A percentile compares a stretch with the other conserved stretches of the same genome.
phyloP scores from a whole-genome alignment of 2,888 invertebrate genomes.

The Labia minor region DNA sequence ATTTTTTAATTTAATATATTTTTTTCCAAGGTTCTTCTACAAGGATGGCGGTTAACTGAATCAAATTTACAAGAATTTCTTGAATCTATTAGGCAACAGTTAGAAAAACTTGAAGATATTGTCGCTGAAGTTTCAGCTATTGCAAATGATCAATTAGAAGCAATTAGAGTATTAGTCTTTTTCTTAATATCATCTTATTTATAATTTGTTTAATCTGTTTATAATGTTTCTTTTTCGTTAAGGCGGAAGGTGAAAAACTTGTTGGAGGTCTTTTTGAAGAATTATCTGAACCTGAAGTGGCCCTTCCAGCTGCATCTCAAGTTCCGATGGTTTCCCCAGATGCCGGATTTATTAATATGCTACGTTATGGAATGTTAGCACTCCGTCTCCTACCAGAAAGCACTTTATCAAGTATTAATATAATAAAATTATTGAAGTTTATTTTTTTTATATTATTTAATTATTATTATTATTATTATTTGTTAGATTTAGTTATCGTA shows the following conservation, averaged over 20 bases:
- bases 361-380: slow-evolving; percentile 63
- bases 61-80: slow-evolving; percentile 49
- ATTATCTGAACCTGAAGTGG: slow-evolving; percentile 36
- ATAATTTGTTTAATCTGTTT: too few relatives aligned
- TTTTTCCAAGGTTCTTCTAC: slow-evolving; percentile 46
- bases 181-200: slow-evolving; percentile 22
- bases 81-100: slow-evolving; percentile 44
- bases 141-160: slow-evolving; percentile 46
- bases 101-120: slow-evolving; percentile 48
- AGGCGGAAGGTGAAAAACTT: slow-evolving; percentile 43
- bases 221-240: not conserved
- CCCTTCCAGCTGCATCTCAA: slow-evolving; percentile 34
- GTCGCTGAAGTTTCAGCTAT: slow-evolving; percentile 45
- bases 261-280: slow-evolving; percentile 46
- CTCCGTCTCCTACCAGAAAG: slow-evolving; percentile 62
- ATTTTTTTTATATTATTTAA: not conserved
- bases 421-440: slow-evolving; percentile 16
- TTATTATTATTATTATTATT: slow-evolving; percentile 24
- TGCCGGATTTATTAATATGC: slow-evolving; percentile 62
- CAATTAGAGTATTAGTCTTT: slow-evolving; percentile 34
- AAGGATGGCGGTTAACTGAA: slow-evolving; percentile 53
- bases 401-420: slow-evolving; percentile 52
- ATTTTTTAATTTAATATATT: not conserved
- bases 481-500: slow-evolving; percentile 56
- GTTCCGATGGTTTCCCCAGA: slow-evolving; percentile 53